These are phyloP conservation scores for Tinea semifulvella DNA, from an alignment of 2,888 invertebrate species.

Conservation along the genomic window DNA sequence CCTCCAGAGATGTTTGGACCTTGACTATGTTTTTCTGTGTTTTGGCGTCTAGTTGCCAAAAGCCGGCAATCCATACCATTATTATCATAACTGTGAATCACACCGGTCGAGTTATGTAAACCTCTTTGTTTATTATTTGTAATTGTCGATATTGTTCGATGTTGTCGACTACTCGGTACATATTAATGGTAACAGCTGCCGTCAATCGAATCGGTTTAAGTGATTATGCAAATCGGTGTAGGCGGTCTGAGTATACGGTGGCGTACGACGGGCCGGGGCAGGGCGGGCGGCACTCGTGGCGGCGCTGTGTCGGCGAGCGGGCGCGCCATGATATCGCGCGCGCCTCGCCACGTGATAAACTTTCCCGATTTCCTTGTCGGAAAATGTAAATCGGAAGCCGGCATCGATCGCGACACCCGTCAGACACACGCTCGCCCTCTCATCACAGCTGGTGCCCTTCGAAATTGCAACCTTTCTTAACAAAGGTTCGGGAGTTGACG, in stretches of 20 bases:
- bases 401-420: slow-evolving; percentile 55
- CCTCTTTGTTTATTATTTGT: background rate
- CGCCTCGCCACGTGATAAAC: slow-evolving; percentile 54
- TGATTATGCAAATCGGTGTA: slow-evolving; percentile 33
- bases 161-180: background rate
- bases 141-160: background rate
- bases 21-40: slow-evolving; percentile 31
- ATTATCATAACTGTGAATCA: too few relatives aligned
- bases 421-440: slow-evolving; percentile 50
- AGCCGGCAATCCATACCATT: slow-evolving; percentile 14
- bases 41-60: slow-evolving; percentile 21
- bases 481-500: slow-evolving; percentile 35
- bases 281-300: slow-evolving; percentile 45
- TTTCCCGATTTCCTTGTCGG: slow-evolving; percentile 61
- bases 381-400: slow-evolving; percentile 64
- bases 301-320: slow-evolving; percentile 62
- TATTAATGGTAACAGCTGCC: background rate
- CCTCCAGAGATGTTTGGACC: slow-evolving; percentile 21
- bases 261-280: background rate
- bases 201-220: slow-evolving; percentile 31
- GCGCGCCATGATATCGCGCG: slow-evolving; percentile 52
- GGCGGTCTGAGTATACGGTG: background rate
- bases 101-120: background rate
- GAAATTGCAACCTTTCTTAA: slow-evolving; percentile 48
- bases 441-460: slow-evolving; percentile 56